A percentile compares a stretch with the other conserved stretches of the same genome.
phyloP scores from a whole-genome alignment of 2,113 vertebrate genomes.

The Oryzias celebensis region DNA sequence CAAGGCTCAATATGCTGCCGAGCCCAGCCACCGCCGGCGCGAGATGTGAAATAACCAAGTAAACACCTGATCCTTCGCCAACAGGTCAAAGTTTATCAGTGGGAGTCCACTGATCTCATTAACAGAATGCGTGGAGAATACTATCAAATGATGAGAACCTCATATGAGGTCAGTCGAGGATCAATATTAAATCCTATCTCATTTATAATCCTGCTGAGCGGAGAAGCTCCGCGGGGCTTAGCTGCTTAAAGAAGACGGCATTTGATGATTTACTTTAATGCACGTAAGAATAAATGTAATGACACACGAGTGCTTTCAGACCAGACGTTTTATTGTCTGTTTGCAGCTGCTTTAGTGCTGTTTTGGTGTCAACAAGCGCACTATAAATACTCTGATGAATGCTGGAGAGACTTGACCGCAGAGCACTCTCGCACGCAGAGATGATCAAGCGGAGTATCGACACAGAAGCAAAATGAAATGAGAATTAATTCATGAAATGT shows the following conservation, averaged over 20 bases:
- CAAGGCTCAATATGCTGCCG: constrained; percentile 9
- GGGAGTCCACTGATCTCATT: constrained; percentile 70
- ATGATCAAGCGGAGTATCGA: constrained; percentile 42
- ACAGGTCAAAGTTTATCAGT: constrained; percentile 58
- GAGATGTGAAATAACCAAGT: constrained; percentile 17
- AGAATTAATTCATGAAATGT: constrained; percentile 54
- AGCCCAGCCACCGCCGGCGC: constrained; percentile 7
- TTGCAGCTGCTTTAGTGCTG: constrained; percentile 40
- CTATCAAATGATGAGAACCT: constrained; percentile 75
- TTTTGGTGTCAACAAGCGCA: constrained; percentile 49
- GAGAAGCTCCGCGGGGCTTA: constrained; percentile 51
- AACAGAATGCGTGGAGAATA: constrained; percentile 67
- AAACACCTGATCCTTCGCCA: constrained; percentile 39
- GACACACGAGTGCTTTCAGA: constrained; percentile 50
- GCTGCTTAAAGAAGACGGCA: constrained; percentile 52
- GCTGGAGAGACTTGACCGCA: constrained; percentile 38
- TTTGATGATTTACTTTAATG: constrained; percentile 67
- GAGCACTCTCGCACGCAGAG: background rate
- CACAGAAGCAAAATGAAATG: constrained; percentile 33
- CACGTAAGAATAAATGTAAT: constrained; percentile 64
- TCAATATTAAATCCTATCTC: constrained; percentile 78
- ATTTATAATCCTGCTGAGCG: constrained; percentile 72
- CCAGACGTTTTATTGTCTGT: constrained; percentile 45
- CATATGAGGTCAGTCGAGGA: constrained; percentile 74
- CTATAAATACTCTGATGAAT: constrained; percentile 65